Percentiles rank a stretch among this genome's conserved stretches.
phyloP scores from a whole-genome alignment of 2,888 invertebrate genomes.

The Bhutanitis thaidina region DNA sequence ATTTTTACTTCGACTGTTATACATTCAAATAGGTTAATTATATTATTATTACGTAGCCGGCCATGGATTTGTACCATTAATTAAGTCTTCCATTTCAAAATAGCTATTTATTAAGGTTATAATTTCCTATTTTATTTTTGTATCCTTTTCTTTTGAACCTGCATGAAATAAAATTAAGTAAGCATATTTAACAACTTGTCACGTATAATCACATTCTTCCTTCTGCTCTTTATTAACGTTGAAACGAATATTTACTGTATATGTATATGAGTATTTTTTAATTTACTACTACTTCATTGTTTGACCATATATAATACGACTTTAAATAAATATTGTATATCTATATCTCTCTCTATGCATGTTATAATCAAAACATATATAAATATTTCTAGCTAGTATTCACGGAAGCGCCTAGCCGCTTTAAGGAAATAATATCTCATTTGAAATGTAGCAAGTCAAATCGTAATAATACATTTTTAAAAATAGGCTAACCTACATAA shows the following conservation, averaged over 20 bases:
- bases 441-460: constrained; percentile 8
- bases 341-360: constrained; percentile 25
- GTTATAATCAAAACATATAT: constrained; percentile 26
- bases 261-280: not conserved
- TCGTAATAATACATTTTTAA: constrained; percentile 1
- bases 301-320: no score
- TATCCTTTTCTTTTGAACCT: constrained; percentile 55
- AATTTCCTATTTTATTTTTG: constrained; percentile 43
- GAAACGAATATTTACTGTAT: not conserved
- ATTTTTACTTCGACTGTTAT: constrained; percentile 43
- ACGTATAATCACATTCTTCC: not conserved
- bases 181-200: constrained; percentile 32
- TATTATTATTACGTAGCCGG: constrained; percentile 47
- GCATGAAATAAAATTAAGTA: constrained; percentile 59
- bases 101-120: constrained; percentile 45
- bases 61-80: constrained; percentile 67
- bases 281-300: not conserved
- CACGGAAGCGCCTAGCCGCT: constrained; percentile 13
- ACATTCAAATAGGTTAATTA: constrained; percentile 46
- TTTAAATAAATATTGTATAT: not conserved
- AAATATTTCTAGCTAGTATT: constrained; percentile 22
- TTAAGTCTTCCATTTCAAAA: constrained; percentile 75
- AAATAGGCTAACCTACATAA: constrained; percentile 10
- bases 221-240: constrained; percentile 9
- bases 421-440: constrained; percentile 3